phyloP scores from a whole-genome alignment of 2,888 invertebrate species.

The Augochlorella aurata region DNA sequence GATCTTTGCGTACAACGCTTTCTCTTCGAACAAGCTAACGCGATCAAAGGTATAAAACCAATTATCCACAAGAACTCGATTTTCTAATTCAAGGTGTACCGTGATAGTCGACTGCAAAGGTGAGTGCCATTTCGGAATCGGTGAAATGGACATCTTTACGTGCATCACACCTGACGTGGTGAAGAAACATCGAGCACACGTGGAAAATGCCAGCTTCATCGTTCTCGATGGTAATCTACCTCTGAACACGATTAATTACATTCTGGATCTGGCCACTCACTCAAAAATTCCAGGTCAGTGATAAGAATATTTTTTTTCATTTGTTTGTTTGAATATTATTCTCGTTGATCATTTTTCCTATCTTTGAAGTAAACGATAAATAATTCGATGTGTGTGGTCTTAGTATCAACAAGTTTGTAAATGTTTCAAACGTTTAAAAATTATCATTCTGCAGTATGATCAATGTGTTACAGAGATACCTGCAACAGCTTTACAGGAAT shows the following conservation, averaged over 20 bases:
- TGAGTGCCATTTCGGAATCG: constrained; percentile 91
- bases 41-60: too few species aligned
- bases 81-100: constrained; percentile 86
- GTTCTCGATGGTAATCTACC: constrained; percentile 93
- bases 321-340: constrained; percentile 29
- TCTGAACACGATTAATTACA: constrained; percentile 85
- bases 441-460: constrained; percentile 19
- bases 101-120: constrained; percentile 89
- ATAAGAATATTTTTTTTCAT: constrained; percentile 2
- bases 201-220: constrained; percentile 88
- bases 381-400: neutral
- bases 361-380: constrained; percentile 20
- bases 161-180: constrained; percentile 87
- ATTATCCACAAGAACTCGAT: neutral
- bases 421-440: constrained; percentile 1
- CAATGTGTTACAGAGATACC: constrained; percentile 8
- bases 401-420: neutral
- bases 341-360: neutral
- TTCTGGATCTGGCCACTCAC: constrained; percentile 85
- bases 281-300: constrained; percentile 87
- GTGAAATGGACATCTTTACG: constrained; percentile 92
- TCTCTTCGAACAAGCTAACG: neutral
- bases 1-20: neutral
- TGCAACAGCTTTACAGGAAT: neutral
- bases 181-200: constrained; percentile 83